Percentiles rank a stretch among this genome's conserved stretches.
Conservation (phyloP, 1,140 invertebrate genomes). For the Drepana arcuata region DNA sequence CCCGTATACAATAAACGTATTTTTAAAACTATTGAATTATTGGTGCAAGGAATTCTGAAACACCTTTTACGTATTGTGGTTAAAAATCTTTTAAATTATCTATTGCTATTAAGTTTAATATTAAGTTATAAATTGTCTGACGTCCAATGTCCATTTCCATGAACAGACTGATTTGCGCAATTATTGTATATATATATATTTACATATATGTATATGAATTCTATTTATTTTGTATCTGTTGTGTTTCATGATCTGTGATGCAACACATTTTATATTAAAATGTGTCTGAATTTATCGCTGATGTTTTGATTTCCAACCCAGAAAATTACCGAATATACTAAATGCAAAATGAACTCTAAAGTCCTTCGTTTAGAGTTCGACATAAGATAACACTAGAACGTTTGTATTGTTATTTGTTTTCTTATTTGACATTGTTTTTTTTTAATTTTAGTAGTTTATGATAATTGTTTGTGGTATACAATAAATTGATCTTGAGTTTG, state of each 20-base stretch:
- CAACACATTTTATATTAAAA: slow-evolving; percentile 67
- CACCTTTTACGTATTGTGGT: not conserved
- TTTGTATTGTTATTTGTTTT: not conserved
- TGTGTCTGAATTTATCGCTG: slow-evolving; percentile 42
- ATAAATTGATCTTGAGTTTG: slow-evolving; percentile 55
- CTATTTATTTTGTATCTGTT: slow-evolving; percentile 19
- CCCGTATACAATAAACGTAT: no score
- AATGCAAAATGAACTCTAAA: not conserved
- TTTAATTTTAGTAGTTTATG: slow-evolving; percentile 4
- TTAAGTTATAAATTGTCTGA: slow-evolving; percentile 4
- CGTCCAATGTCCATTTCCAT: slow-evolving; percentile 6
- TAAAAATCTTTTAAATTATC: not conserved
- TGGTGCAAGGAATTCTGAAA: no score
- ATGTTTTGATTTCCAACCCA: slow-evolving; percentile 47
- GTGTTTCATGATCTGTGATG: slow-evolving; percentile 44
- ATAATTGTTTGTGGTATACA: slow-evolving; percentile 26
- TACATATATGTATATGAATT: slow-evolving; percentile 14
- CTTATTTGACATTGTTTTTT: not conserved
- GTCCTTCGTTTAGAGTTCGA: not conserved
- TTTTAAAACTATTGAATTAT: no score
- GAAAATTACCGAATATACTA: not conserved
- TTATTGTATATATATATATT: not conserved
- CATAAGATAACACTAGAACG: not conserved
- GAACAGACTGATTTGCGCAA: slow-evolving; percentile 20
- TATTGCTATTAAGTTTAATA: not conserved